Percentiles rank a stretch among this genome's conserved stretches.
These are phyloP conservation scores for Tursiops truncatus DNA, from an alignment of 2,113 vertebrate genomes.

Conservation along the genomic window DNA sequence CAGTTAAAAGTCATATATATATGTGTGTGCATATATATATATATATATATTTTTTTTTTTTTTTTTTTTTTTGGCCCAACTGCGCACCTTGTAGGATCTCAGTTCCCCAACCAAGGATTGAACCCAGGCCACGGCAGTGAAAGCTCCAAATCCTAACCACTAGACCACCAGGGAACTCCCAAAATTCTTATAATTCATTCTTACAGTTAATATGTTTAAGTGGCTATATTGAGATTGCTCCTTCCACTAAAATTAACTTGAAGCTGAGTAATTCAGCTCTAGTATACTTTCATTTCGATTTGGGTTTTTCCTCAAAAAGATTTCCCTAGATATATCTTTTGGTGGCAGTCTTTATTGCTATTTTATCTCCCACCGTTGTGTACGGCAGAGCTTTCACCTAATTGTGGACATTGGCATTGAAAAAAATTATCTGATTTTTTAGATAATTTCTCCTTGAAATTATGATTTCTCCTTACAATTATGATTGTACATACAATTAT, in stretches of 20 bases:
- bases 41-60: no score
- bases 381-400: not conserved
- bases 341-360: not conserved
- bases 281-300: not conserved
- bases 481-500: not conserved
- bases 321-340: not conserved
- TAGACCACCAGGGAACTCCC: not conserved
- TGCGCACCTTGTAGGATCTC: not conserved
- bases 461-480: no score
- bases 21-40: no score
- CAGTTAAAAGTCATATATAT: not conserved
- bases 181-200: not conserved
- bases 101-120: not conserved
- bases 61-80: not conserved
- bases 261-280: not conserved
- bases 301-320: not conserved
- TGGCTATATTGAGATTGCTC: not conserved
- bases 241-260: constrained; percentile 23
- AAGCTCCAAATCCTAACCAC: not conserved
- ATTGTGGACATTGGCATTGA: not conserved
- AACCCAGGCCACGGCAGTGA: not conserved
- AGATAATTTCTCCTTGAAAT: no score
- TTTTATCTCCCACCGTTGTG: not conserved
- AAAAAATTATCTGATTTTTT: constrained; percentile 19
- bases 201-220: not conserved